Base-by-base conservation (phyloP, 2,797 vertebrate species). In the Eulemur albifrons region DNA sequence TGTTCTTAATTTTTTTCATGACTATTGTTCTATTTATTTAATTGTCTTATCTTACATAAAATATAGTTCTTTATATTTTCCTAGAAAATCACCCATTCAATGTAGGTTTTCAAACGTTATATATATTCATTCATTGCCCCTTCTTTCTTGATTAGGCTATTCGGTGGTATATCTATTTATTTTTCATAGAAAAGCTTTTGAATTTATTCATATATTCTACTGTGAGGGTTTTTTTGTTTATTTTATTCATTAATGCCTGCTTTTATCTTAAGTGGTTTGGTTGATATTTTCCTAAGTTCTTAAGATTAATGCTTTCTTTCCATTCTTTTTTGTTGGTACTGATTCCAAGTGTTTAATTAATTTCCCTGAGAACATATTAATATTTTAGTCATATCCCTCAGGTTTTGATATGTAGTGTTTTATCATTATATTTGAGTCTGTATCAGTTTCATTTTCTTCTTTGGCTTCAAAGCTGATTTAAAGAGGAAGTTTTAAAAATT, bases 181-280 rank as follows among this genome's bases (percentile, higher is more conserved):
- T 92, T 88, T 94, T 61, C 50, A 75, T 75, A 38, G n/a, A 85
- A 96, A 82, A 96, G 4, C 72, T 73, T 88, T 73, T 67, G 25
- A 79, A 7, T n/a, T 80, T 92, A 89, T 94, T 92, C 23, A 89
- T 80, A 61, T 61, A 69, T 81, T 67, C 40, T 45, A 6, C 73
- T 89, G n/a, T 81, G 35, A 7, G 12, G 20, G 4, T 3, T 20
- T 92, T 69, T 77, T 70, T 45, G 23, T 95, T 92, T 63, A 45
- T 72, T 72, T 95, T 70, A 80, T 88, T 83, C 61, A 77, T 72
- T 92, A 84, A 69, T 73, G 18, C 35, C 72, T 85, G 11, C 69
- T 72, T 80, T 88, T 43, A 59, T 59, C 48, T 65, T 79, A 77
- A 59, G 50, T 72, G 32, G 2, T 57, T 77, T 92, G 84, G 21